Evolutionary conservation across 1,140 invertebrate species (phyloP).

Genomic region (Solen grandis): DNA sequence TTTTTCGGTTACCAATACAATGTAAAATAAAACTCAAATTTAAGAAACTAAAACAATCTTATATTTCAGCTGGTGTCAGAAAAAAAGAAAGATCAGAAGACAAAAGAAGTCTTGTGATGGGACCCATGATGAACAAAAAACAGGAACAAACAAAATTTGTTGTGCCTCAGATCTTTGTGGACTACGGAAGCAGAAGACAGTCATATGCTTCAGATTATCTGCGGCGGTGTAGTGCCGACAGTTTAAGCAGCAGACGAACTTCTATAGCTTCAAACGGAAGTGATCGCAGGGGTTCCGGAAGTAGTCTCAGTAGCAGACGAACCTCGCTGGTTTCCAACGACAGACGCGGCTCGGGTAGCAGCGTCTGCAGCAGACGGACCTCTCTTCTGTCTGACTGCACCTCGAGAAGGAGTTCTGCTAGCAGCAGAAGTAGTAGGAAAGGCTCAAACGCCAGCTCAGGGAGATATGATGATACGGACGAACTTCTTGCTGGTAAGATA

Average conservation of each 20-base stretch:
- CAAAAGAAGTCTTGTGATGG: slow-evolving; percentile 68
- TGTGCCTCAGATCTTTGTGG: slow-evolving; percentile 73
- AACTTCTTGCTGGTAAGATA: slow-evolving; percentile 62
- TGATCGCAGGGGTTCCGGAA: slow-evolving; percentile 66
- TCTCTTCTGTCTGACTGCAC: slow-evolving; percentile 70
- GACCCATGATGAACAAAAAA: slow-evolving; percentile 65
- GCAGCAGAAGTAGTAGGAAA: slow-evolving; percentile 67
- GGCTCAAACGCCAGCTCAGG: slow-evolving; percentile 66
- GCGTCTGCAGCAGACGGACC: slow-evolving; percentile 67
- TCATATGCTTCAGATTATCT: slow-evolving; percentile 66
- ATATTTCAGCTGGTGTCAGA: slow-evolving; percentile 41
- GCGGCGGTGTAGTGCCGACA: slow-evolving; percentile 50
- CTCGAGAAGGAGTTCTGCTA: slow-evolving; percentile 57
- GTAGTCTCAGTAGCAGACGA: slow-evolving; percentile 68
- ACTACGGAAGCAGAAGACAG: slow-evolving; percentile 70
- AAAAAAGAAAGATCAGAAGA: slow-evolving; percentile 59
- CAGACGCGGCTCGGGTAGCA: slow-evolving; percentile 66
- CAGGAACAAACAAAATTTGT: slow-evolving; percentile 70
- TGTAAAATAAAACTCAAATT: too few relatives aligned
- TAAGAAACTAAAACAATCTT: too few relatives aligned
- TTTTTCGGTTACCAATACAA: too few relatives aligned
- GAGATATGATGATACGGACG: slow-evolving; percentile 68
- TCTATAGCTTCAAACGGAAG: slow-evolving; percentile 46
- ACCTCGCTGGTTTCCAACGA: slow-evolving; percentile 67
- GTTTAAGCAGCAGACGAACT: slow-evolving; percentile 60